phyloP scores from a whole-genome alignment of 2,113 vertebrate genomes.

The Pterophyllum scalare region DNA sequence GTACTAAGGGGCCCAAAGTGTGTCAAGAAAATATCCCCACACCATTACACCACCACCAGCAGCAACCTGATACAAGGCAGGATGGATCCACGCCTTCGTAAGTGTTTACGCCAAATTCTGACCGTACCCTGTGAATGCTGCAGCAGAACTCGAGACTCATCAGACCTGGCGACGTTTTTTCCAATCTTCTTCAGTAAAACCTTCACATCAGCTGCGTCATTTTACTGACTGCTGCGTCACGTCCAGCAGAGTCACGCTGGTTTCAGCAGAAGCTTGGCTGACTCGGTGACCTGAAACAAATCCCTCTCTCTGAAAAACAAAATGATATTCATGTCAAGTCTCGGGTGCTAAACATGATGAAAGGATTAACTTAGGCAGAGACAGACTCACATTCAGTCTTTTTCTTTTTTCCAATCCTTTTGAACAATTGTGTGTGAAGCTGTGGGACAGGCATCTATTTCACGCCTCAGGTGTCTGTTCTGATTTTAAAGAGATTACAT shows the following conservation, averaged over 20 bases:
- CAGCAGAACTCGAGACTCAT: too few species aligned
- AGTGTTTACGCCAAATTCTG: too few species aligned
- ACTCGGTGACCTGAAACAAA: background rate
- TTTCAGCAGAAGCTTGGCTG: background rate
- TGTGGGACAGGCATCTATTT: conserved; percentile 56
- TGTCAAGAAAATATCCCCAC: too few species aligned
- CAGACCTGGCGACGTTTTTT: background rate
- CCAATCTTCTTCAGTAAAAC: background rate
- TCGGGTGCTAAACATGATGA: background rate
- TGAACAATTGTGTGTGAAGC: conserved; percentile 34
- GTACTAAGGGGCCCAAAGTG: background rate
- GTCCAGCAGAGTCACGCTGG: background rate
- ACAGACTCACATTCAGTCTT: background rate
- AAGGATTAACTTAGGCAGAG: conserved; percentile 24
- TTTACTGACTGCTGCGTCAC: background rate
- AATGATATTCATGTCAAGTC: conserved; percentile 19
- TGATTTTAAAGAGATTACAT: conserved; percentile 49
- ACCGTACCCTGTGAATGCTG: background rate
- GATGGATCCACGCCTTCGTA: background rate
- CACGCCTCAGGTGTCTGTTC: conserved; percentile 54
- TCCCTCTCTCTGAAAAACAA: background rate
- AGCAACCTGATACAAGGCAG: too few species aligned
- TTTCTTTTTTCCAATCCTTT: background rate
- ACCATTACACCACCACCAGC: too few species aligned
- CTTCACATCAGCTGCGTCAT: background rate